Base-by-base conservation (phyloP, 1,140 invertebrate genomes). In the Dendroctonus valens region DNA sequence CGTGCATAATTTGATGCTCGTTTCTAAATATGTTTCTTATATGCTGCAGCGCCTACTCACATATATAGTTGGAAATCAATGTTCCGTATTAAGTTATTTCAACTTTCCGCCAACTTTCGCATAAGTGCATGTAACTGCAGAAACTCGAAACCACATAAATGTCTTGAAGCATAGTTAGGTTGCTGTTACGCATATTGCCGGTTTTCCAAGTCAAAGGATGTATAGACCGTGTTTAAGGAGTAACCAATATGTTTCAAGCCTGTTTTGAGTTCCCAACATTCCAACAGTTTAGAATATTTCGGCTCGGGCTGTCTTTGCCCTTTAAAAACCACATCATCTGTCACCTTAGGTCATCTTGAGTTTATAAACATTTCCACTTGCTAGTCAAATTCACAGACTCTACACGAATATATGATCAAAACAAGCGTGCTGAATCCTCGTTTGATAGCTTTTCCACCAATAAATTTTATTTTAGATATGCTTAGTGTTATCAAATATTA, bases 101-200 rank as follows among this genome's bases (percentile, higher is more conserved):
- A 65, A 41, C 37, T 14, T 57, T 46, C 37, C 37, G 12, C 46
- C 57, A 65, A 57, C 41, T 65, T 57, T 14, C 53, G 11, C 7
- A 39, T 65, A 65, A 65, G 62, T 65, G 42, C 52, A 65, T 65
- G 52, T 65, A 65, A 57, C 52, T 65, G 62, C 62, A 57, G 53
- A 57, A 65, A 65, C 54, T 57, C 7, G 41, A 49, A 65, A 55
- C 62, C 62, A 58, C 54, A 65, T 65, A 65, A 57, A 65, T 65
- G 62, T 65, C 62, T 65, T 57, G 26, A 41, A 65, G 52, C 62
- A 65, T 65, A 65, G 62, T 65, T 65, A 26, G 42, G 53, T 57
- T 65, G 53, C 51, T 57, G 42, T 41, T 54, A 57, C 53, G 53
- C 62, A 65, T 65, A 65, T 49, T 55, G 53, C 46, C 39, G 53